A percentile compares a stretch with the other conserved stretches of the same genome.
phyloP scores from a whole-genome alignment of 2,113 vertebrate genomes.

The Gavia stellata region DNA sequence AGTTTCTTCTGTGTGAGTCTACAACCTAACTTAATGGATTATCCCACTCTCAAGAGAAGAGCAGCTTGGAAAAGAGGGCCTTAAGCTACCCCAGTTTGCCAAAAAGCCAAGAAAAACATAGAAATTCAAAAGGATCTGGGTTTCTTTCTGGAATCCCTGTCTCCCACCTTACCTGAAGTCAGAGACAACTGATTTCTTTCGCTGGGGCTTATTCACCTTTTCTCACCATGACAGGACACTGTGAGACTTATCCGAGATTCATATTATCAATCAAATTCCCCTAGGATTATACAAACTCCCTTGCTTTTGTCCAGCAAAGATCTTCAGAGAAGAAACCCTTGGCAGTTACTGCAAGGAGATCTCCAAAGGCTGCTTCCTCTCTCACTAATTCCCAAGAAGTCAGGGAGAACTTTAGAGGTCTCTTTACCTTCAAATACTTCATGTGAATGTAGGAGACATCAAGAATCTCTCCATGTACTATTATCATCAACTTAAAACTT shows the following conservation, averaged over 20 bases:
- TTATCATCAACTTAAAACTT: not conserved
- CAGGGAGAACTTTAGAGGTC: not conserved
- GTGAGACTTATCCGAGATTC: not conserved
- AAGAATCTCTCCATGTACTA: not conserved
- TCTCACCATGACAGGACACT: not conserved
- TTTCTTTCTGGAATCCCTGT: not conserved
- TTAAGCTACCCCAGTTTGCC: not conserved
- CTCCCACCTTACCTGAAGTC: not conserved
- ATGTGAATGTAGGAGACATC: not conserved
- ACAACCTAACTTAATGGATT: rapidly evolving
- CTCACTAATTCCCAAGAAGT: not conserved
- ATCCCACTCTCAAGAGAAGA: not conserved
- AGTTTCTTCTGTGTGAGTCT: not conserved
- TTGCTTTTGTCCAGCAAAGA: not conserved
- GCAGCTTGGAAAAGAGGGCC: not conserved
- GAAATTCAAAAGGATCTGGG: not conserved
- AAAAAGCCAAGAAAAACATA: not conserved
- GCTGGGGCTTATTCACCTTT: not conserved
- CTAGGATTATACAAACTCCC: not conserved
- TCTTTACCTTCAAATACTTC: not conserved
- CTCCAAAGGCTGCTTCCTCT: not conserved
- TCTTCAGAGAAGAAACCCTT: not conserved
- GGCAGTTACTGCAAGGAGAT: not conserved
- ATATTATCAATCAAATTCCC: not conserved
- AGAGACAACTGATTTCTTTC: not conserved